Conservation (phyloP, 2,797 vertebrate species). For the Tangara arthus region DNA sequence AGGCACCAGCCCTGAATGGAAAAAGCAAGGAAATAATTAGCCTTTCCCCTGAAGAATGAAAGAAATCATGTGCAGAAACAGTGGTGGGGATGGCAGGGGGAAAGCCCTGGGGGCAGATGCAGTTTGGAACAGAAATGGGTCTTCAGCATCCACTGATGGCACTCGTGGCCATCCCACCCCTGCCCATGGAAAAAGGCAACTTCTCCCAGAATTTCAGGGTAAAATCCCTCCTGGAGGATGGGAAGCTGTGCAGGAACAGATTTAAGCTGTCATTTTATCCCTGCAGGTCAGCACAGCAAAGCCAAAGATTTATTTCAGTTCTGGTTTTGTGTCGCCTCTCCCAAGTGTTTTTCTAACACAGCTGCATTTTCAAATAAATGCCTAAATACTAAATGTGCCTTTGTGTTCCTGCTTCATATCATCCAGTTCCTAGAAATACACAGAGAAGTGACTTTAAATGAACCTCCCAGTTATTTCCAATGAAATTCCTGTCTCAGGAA, state of each 20-base stretch:
- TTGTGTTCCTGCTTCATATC: not conserved
- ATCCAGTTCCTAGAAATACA: not conserved
- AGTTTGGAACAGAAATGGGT: not conserved
- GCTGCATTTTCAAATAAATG: not conserved
- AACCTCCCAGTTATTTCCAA: not conserved
- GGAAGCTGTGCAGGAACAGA: not conserved
- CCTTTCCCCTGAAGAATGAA: not conserved
- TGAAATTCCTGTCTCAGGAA: not conserved
- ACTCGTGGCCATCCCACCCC: not conserved
- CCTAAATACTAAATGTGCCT: not conserved
- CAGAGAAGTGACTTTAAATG: not conserved
- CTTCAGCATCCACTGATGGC: not conserved
- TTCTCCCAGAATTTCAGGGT: not conserved
- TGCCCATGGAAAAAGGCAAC: not conserved
- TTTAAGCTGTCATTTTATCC: not conserved
- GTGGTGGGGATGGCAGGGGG: not conserved
- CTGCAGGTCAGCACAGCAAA: not conserved
- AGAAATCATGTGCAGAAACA: not conserved
- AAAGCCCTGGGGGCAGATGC: not conserved
- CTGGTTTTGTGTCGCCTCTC: not conserved
- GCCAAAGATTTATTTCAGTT: not conserved
- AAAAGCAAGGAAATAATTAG: slow-evolving; percentile 39
- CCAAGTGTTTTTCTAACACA: not conserved
- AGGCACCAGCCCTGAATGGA: not conserved
- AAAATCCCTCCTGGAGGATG: not conserved